Conservation (phyloP, 1,140 invertebrate species). For the Druon quercuslanigerum region DNA sequence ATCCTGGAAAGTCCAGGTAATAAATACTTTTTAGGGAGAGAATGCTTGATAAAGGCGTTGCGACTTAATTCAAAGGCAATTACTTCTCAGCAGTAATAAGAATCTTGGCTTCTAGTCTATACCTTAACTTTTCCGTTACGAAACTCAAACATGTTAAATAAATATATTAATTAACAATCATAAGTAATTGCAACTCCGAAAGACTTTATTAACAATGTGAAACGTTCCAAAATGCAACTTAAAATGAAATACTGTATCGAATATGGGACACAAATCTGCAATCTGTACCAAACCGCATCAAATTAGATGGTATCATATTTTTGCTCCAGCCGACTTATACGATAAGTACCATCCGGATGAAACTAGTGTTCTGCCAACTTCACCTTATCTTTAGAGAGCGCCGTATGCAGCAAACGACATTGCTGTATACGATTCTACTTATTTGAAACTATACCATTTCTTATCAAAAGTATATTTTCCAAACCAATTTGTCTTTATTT, state of each 20-base stretch:
- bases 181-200: neutral
- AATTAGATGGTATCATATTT: neutral
- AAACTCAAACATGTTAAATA: neutral
- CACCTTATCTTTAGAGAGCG: neutral
- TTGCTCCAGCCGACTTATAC: neutral
- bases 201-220: neutral
- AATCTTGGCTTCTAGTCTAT: neutral
- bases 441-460: neutral
- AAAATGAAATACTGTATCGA: neutral
- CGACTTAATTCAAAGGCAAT: slow-evolving; percentile 21
- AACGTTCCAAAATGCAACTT: too few relatives aligned
- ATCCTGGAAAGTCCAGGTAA: slow-evolving; percentile 2
- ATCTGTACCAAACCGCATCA: neutral
- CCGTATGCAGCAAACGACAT: slow-evolving; percentile 17
- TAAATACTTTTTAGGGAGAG: slow-evolving; percentile 15
- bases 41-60: slow-evolving; percentile 1
- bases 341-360: slow-evolving; percentile 8
- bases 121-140: neutral
- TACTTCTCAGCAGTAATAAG: neutral
- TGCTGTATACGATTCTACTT: slow-evolving; percentile 8
- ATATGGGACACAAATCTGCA: neutral
- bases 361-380: slow-evolving; percentile 24
- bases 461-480: too few relatives aligned
- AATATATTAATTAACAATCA: neutral
- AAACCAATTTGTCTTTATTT: too few relatives aligned